Evolutionary conservation across 1,140 invertebrate species (phyloP), one percentile per base, ranked within the genome.

Genomic region (Tyrophagus putrescentiae): DNA sequence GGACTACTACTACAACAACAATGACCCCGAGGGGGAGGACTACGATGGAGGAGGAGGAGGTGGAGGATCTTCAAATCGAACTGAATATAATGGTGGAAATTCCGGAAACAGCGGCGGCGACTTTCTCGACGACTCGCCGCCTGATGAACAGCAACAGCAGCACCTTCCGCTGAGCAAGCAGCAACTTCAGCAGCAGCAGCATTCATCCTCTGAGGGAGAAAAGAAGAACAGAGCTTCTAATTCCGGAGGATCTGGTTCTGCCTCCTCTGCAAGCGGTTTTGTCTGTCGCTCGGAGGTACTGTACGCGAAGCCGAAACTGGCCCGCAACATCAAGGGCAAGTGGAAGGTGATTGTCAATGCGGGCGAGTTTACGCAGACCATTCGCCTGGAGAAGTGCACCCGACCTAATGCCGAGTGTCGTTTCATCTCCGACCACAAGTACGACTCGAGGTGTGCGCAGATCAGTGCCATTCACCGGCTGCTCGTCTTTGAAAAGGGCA

Each of bases 261-360:
- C 3, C 39, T 3, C 16, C n/a, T n/a, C n/a, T n/a, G n/a, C n/a
- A n/a, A 7, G 11, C 25, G 81, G 81, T 16, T 84, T 79, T 68
- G 82, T 87, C 68, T 87, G 86, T 69, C 82, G 83, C 1, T 85
- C 83, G n/a, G 80, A 81, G 34, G 80, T 87, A n/a, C 83, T 83
- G 63, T 87, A 87, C 67, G 85, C 83, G 0, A 74, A 82, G 34
- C 85, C 85, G 0, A 85, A 87, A 70, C 77, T 85, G 63, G 86
- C 85, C 0, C 77, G 82, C 62, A 85, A 82, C 27, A 66, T 68
- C 5, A 83, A 80, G 18, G 85, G 85, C 0, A 76, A 82, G 62
- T 88, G 86, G 86, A 88, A 88, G 66, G 87, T 83, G 65, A 84
- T 89, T 62, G 85, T 90, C 41, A 90, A 90, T 64, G 84, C 85